Evolutionary conservation across 2,888 invertebrate species (phyloP).

Genomic region (Megalurothrips usitatus): DNA sequence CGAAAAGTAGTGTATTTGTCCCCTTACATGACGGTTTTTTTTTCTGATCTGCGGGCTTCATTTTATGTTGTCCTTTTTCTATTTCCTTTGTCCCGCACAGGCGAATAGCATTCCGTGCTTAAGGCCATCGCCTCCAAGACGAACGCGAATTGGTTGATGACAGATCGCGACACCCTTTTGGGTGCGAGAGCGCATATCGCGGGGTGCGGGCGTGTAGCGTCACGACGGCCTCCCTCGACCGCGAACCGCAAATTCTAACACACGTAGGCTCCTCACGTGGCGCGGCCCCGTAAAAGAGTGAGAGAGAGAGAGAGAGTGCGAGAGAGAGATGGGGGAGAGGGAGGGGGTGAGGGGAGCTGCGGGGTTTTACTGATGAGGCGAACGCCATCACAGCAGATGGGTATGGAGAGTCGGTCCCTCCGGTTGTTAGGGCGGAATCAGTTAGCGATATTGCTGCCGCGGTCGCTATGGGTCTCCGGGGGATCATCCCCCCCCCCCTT

Average conservation of each 20-base stretch:
- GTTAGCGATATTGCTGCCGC: constrained; percentile 18
- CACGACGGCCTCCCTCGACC: background rate
- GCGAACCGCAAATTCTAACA: background rate
- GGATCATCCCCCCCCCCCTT: background rate
- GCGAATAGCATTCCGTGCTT: no score
- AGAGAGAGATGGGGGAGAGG: background rate
- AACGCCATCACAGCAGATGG: constrained; percentile 18
- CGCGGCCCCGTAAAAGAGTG: background rate
- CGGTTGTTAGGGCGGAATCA: constrained; percentile 11
- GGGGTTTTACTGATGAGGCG: background rate
- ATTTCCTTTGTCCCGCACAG: no score
- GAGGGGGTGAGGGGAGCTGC: background rate
- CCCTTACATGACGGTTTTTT: no score
- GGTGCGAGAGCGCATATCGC: no score
- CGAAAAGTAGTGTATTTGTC: no score
- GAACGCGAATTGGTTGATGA: no score
- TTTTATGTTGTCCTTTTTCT: no score
- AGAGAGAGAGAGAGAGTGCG: no score
- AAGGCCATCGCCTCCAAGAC: no score
- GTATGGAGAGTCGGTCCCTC: constrained; percentile 3
- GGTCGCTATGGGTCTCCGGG: background rate
- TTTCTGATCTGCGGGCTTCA: no score
- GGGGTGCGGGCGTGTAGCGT: no score
- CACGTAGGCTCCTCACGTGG: constrained; percentile 2
- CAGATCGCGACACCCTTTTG: no score